phyloP scores from a whole-genome alignment of 2,113 vertebrate species.

The Colius striatus region DNA sequence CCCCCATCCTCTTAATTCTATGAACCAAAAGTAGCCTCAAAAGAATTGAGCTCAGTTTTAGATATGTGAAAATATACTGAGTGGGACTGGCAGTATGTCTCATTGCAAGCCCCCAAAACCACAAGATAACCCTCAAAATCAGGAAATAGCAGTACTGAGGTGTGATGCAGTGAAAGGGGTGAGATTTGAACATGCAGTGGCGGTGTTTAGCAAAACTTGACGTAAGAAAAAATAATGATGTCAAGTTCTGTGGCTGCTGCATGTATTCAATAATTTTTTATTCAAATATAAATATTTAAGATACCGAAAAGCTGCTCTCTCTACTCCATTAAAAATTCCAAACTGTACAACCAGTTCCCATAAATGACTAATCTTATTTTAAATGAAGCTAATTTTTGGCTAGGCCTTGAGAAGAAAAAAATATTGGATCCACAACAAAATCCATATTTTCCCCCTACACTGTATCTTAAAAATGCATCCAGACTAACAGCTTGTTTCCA shows the following conservation, averaged over 20 bases:
- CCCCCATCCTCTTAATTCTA: not conserved
- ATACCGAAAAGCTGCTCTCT: constrained; percentile 35
- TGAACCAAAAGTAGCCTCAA: not conserved
- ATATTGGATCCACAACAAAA: constrained; percentile 50
- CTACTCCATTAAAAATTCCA: constrained; percentile 49
- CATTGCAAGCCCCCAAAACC: not conserved
- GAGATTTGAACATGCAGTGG: not conserved
- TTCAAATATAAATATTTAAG: constrained; percentile 66
- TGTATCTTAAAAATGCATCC: constrained; percentile 53
- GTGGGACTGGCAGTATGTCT: not conserved
- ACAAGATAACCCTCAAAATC: not conserved
- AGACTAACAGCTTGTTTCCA: constrained; percentile 68
- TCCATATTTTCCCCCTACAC: constrained; percentile 27
- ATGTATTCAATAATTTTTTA: constrained; percentile 2
- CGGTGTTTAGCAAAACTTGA: not conserved
- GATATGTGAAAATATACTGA: constrained; percentile 29
- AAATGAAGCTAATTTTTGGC: constrained; percentile 69
- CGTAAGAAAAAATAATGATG: constrained; percentile 40
- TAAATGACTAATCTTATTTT: constrained; percentile 67
- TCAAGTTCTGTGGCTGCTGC: not conserved
- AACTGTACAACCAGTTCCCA: constrained; percentile 43
- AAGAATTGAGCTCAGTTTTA: not conserved
- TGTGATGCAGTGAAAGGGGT: not conserved
- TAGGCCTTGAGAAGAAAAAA: constrained; percentile 42
- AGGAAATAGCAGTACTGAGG: not conserved